Conservation (phyloP, 2,797 vertebrate genomes). For the Gymnocypris eckloni region DNA sequence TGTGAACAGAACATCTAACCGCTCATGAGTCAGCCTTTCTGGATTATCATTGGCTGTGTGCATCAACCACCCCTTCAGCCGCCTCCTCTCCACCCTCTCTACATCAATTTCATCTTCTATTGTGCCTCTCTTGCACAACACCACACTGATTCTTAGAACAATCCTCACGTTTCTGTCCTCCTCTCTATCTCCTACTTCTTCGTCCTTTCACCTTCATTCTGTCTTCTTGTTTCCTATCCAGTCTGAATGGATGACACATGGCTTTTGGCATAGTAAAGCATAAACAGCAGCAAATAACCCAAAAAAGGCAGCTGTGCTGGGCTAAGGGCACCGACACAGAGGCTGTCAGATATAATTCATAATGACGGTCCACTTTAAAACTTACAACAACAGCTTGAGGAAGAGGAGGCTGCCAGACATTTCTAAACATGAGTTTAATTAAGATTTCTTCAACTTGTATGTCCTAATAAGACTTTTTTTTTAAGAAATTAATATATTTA, state of each 20-base stretch:
- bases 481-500: neutral
- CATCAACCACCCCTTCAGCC: constrained; percentile 69
- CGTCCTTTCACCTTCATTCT: constrained; percentile 40
- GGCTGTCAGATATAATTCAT: constrained; percentile 64
- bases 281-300: constrained; percentile 69
- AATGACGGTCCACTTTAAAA: constrained; percentile 22
- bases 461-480: neutral
- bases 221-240: constrained; percentile 59
- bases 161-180: constrained; percentile 24
- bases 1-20: constrained; percentile 66
- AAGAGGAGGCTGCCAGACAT: neutral
- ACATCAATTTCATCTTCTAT: constrained; percentile 63
- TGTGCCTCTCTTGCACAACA: constrained; percentile 57
- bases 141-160: constrained; percentile 35
- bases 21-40: constrained; percentile 71
- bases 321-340: constrained; percentile 59
- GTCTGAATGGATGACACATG: constrained; percentile 70
- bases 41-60: constrained; percentile 75
- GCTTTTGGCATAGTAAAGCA: constrained; percentile 66
- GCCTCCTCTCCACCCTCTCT: constrained; percentile 67
- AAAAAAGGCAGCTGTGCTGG: constrained; percentile 78
- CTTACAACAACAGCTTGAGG: constrained; percentile 16
- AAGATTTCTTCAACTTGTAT: neutral
- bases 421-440: neutral
- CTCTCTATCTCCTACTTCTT: constrained; percentile 50